Evolutionary conservation across 2,888 invertebrate genomes (phyloP).

Genomic region (Amphipoea oculea): DNA sequence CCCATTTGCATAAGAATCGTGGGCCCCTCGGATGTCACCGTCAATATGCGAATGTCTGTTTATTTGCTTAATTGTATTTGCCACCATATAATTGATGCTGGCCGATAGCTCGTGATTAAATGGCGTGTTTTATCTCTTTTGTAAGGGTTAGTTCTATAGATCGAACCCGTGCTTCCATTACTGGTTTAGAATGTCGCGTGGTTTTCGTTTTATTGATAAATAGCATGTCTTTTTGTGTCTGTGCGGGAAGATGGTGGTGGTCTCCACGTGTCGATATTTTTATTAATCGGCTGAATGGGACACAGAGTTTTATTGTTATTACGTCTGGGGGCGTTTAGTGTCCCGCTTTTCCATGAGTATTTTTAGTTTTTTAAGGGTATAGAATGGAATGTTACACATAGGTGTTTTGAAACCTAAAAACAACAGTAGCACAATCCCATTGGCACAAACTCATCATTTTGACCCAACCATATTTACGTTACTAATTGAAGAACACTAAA

Average conservation of each 20-base stretch:
- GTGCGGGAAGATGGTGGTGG: not conserved
- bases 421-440: too few relatives aligned
- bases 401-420: not conserved
- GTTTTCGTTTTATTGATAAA: constrained; percentile 15
- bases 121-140: constrained; percentile 49
- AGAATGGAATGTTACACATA: not conserved
- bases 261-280: not conserved
- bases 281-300: not conserved
- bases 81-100: constrained; percentile 72
- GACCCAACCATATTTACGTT: too few relatives aligned
- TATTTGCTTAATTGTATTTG: constrained; percentile 86
- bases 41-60: constrained; percentile 81
- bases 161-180: constrained; percentile 17
- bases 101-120: constrained; percentile 61
- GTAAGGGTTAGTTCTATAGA: constrained; percentile 30
- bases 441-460: not conserved
- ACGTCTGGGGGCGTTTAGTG: not conserved
- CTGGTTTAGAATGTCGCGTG: constrained; percentile 26
- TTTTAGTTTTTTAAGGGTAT: not conserved
- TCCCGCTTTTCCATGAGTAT: not conserved
- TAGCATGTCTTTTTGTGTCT: not conserved
- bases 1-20: constrained; percentile 85
- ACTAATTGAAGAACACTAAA: not conserved
- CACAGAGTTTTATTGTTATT: not conserved
- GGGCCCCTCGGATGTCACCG: constrained; percentile 75